Evolutionary conservation across 2,797 vertebrate species (phyloP), one percentile per base, ranked within the genome.

Genomic region (Ciconia nigra): DNA sequence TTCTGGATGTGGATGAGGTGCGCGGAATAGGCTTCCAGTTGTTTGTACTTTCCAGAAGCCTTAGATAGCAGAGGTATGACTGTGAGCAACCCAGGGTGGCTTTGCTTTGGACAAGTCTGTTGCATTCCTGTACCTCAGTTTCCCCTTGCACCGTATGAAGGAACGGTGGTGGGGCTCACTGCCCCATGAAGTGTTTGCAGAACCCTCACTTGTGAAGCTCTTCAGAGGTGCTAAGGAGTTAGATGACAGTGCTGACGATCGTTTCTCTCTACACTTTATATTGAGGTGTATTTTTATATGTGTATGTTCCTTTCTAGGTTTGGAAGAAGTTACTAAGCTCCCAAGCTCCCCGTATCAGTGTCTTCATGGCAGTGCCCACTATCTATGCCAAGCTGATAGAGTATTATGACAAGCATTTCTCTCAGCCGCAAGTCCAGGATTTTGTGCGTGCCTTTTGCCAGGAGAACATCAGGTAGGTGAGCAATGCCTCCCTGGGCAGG

Each of bases 291-390:
- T 46, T 65, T 84, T 73, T 17, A 57, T 41, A 21, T 3, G 0
- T 7, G 15, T 31, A 1, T 72, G 19, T 80, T 31, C 29, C 25
- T 52, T 83, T 26, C 33, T 67, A 99, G 99, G 99, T 99, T 66
- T 99, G 99, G 99, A 98, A 99, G 93, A 98, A 72, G 92, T 89
- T 98, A 33, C 87, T 98, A 20, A 98, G 96, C 95, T 97, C 93
- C 10, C 98, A 98, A 44, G 88, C 95, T 62, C 99, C 98, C 2
- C 78, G 95, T 59, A 93, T 99, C 77, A 99, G 97, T 4, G 96
- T 99, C 33, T 99, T 99, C 94, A 99, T 99, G 99, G 99, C 99
- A 3, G 99, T 99, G 91, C 99, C 99, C 59, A 99, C 99, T 11
- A 98, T 99, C 96, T 99, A 99, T 88, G 98, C 98, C 77, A 99